Evolutionary conservation across 2,888 invertebrate genomes (phyloP), one percentile per base, ranked within the genome.

Genomic region (Cheilosia vulpina): DNA sequence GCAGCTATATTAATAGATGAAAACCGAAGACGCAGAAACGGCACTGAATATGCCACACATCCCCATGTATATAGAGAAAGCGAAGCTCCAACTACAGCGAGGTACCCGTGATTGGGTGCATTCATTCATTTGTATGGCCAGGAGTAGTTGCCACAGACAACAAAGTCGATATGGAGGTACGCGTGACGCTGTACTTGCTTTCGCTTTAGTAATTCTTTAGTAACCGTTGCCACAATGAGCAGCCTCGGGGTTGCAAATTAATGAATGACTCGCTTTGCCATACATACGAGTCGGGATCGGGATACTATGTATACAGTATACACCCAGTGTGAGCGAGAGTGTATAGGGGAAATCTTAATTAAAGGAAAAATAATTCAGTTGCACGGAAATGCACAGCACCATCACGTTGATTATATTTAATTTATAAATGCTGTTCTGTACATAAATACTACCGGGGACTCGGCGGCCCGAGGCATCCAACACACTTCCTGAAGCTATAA

Each of bases 1-100:
- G 81, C 85, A 85, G 77, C 76, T 81, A 72, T 85, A 85, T 85
- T 85, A 85, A 85, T 85, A 85, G 85, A 81, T 66, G 75, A 76
- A 85, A 72, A 85, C 43, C 43, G 60, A 84, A 79, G 69, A 84
- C 31, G 69, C 63, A 66, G 60, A 68, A 57, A 73, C 50, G 27
- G 52, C 72, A 53, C 68, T 38, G 24, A 65, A 73, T 79, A 52
- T 69, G 58, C 75, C 65, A 75, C 60, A 71, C 60, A 79, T 76
- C 79, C 79, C 79, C 71, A 71, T 79, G 27, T 27, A 65, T 27
- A 65, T 80, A 75, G 66, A 84, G 84, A 78, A 83, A 73, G 78
- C 72, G 60, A 65, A 83, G 82, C 77, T 78, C 62, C 43, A 65
- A 17, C 41, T 31, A 53, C 38, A 63, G 9, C n/a, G 41, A 15